Percentiles rank a stretch among this genome's conserved stretches.
These are phyloP conservation scores for Dolichoris vasculosae DNA, from an alignment of 1,140 invertebrate genomes.

Conservation along the genomic window DNA sequence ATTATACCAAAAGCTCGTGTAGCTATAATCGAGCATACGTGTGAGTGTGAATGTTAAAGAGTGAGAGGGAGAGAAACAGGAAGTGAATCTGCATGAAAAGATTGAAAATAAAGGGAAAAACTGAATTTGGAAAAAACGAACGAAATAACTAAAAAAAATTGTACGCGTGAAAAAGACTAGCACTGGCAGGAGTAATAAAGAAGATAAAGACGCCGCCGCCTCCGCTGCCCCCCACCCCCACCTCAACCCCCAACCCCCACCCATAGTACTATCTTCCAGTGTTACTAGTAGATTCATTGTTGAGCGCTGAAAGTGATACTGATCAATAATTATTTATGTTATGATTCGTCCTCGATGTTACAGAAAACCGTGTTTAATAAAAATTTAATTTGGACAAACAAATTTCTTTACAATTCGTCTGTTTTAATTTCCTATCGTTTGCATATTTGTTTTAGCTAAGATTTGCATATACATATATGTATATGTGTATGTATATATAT, in stretches of 20 bases:
- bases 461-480: neutral
- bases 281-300: conserved; percentile 70
- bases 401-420: conserved; percentile 29
- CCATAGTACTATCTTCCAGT: conserved; percentile 71
- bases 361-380: conserved; percentile 75
- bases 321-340: conserved; percentile 74
- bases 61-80: neutral
- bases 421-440: neutral
- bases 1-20: conserved; percentile 60
- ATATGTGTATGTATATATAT: neutral
- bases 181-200: conserved; percentile 49
- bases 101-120: neutral
- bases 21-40: conserved; percentile 56
- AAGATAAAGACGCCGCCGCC: conserved; percentile 58
- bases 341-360: conserved; percentile 74
- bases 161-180: conserved; percentile 52
- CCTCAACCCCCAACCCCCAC: conserved; percentile 13
- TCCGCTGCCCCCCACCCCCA: conserved; percentile 54
- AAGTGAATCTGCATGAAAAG: conserved; percentile 39
- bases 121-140: neutral
- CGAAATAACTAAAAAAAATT: neutral
- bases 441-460: neutral
- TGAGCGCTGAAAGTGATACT: conserved; percentile 73
- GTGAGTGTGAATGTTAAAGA: conserved; percentile 36
- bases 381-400: conserved; percentile 75